Evolutionary conservation across 1,140 invertebrate species (phyloP), one percentile per base, ranked within the genome.

Genomic region (Drosophila yakuba): DNA sequence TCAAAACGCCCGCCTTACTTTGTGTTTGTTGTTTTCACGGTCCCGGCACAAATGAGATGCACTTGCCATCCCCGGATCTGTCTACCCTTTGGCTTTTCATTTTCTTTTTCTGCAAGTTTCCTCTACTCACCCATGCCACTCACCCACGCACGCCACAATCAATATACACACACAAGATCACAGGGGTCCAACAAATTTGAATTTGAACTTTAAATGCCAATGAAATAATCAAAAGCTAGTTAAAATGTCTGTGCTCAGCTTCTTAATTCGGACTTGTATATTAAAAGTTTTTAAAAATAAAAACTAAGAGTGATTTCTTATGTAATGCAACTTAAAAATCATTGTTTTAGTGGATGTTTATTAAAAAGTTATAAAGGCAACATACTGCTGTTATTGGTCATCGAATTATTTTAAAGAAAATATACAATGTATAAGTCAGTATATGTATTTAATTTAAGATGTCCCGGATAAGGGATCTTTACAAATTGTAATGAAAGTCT

Each of bases 41-140:
- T 38, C 52, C 47, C 36, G 56, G 56, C 68, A 39, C 67, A n/a
- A 63, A 23, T 38, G 56, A 64, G 60, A 44, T 68, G 64, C 61
- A 68, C 64, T 23, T n/a, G 64, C 12, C 60, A 52, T 43, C 8
- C 38, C 60, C 54, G 54, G 41, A 48, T 54, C 28, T 44, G 36
- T 47, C 28, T 36, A 39, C 32, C 32, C 51, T 44, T 54, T 60
- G 17, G 64, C 61, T 62, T 78, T 67, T 39, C 50, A 44, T 38
- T 67, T 67, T 48, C 32, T 32, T 28, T 36, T 38, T 52, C 43
- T 59, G 73, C 73, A 76, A 76, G 72, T 54, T 76, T 76, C 10
- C 25, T 50, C 15, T 52, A 41, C 41, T 75, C 60, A 74, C 45
- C 35, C 48, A 45, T 17, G 55, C 44, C 50, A 6, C n/a, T n/a